Conservation (phyloP, 2,113 vertebrate genomes). For the Vanacampus margaritifer region DNA sequence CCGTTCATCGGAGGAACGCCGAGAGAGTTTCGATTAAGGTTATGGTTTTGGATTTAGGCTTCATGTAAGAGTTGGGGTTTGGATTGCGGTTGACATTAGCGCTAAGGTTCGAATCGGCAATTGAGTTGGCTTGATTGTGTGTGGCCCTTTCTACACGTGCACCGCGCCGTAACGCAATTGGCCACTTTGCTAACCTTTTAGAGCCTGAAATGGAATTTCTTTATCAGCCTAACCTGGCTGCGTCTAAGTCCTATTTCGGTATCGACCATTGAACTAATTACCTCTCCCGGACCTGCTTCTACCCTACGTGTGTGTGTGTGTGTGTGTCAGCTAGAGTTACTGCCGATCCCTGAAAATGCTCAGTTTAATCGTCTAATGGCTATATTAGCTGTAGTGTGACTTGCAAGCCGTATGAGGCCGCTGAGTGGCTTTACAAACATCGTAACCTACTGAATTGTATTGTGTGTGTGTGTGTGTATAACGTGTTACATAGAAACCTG, state of each 20-base stretch:
- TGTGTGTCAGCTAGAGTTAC: conserved; percentile 40
- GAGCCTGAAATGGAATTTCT: conserved; percentile 23
- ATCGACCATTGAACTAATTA: conserved; percentile 44
- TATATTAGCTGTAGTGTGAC: conserved; percentile 18
- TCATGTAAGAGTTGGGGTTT: not conserved
- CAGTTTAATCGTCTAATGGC: conserved; percentile 44
- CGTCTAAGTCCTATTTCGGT: conserved; percentile 25
- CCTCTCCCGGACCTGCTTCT: conserved; percentile 25
- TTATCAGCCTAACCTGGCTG: conserved; percentile 22
- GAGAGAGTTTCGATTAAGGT: not conserved
- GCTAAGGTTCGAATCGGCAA: not conserved
- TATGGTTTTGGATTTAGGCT: not conserved
- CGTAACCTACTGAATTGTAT: not conserved
- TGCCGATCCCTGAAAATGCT: conserved; percentile 29
- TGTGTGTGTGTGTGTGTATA: too few relatives aligned
- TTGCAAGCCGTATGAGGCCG: not conserved
- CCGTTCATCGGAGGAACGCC: not conserved
- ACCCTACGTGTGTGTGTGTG: conserved; percentile 21
- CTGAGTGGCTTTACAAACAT: not conserved
- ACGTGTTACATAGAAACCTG: not conserved
- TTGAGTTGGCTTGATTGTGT: not conserved
- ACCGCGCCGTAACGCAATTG: conserved; percentile 7
- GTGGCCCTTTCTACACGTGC: not conserved
- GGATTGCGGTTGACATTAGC: not conserved
- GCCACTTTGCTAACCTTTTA: conserved; percentile 15